These are phyloP conservation scores for Silurus meridionalis DNA, from an alignment of 2,113 vertebrate species.

Conservation along the genomic window DNA sequence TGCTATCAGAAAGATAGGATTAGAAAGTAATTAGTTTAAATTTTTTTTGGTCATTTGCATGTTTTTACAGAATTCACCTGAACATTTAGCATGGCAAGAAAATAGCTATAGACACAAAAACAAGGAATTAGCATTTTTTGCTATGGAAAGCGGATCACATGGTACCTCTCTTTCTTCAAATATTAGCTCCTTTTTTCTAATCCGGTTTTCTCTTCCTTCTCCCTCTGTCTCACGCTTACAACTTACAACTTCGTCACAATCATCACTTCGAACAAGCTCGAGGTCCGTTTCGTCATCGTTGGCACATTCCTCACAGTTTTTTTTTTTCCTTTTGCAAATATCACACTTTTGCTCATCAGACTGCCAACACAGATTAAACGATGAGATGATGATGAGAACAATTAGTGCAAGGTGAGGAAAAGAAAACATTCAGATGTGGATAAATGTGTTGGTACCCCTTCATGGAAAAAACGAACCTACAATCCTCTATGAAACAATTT, in stretches of 20 bases:
- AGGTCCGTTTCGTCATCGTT: background rate
- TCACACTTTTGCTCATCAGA: background rate
- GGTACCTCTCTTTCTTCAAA: background rate
- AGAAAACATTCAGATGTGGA: background rate
- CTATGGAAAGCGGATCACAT: too few species aligned
- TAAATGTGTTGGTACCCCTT: too few species aligned
- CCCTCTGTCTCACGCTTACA: slow-evolving; percentile 40
- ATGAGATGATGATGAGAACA: background rate
- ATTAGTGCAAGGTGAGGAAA: background rate
- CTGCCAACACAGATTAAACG: background rate
- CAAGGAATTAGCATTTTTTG: too few species aligned
- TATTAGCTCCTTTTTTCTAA: background rate
- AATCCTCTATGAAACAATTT: too few species aligned
- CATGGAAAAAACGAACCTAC: too few species aligned
- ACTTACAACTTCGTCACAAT: background rate
- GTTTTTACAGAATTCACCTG: too few species aligned
- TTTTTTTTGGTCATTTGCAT: too few species aligned
- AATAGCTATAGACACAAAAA: too few species aligned
- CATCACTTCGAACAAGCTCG: background rate
- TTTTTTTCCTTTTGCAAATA: background rate
- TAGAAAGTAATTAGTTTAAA: too few species aligned
- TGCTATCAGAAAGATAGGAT: too few species aligned
- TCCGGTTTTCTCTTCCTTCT: slow-evolving; percentile 1
- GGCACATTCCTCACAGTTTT: background rate
- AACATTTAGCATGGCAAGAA: too few species aligned